A percentile compares a stretch with the other conserved stretches of the same genome.
These are phyloP conservation scores for Campoplex nolae DNA, from an alignment of 2,888 invertebrate genomes.

Conservation along the genomic window DNA sequence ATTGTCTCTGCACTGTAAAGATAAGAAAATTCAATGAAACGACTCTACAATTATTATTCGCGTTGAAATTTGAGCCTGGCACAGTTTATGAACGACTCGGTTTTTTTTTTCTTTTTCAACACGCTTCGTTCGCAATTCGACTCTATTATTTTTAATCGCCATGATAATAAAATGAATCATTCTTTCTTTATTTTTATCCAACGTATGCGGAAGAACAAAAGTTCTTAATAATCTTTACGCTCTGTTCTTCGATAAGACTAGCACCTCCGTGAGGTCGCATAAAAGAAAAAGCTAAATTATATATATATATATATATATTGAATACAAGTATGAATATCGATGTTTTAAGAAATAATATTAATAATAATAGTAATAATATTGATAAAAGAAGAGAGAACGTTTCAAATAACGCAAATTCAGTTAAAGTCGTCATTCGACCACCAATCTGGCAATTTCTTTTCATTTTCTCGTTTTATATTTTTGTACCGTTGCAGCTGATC, in stretches of 20 bases:
- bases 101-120: constrained; percentile 9
- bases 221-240: constrained; percentile 26
- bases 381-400: constrained; percentile 11
- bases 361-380: background rate
- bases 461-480: constrained; percentile 75
- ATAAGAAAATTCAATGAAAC: constrained; percentile 67
- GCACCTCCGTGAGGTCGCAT: constrained; percentile 72
- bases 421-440: constrained; percentile 11
- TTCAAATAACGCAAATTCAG: constrained; percentile 53
- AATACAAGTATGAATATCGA: constrained; percentile 33
- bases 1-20: constrained; percentile 74
- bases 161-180: constrained; percentile 19
- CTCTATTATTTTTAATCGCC: background rate
- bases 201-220: constrained; percentile 29
- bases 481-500: constrained; percentile 78
- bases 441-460: constrained; percentile 72
- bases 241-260: constrained; percentile 59
- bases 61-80: constrained; percentile 26
- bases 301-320: background rate
- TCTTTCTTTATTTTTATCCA: constrained; percentile 8
- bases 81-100: background rate
- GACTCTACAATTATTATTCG: constrained; percentile 42
- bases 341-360: background rate
- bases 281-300: constrained; percentile 55
- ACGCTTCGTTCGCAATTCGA: constrained; percentile 29